Conservation (phyloP, 1,140 invertebrate species). For the Scaptomyza hsui region DNA sequence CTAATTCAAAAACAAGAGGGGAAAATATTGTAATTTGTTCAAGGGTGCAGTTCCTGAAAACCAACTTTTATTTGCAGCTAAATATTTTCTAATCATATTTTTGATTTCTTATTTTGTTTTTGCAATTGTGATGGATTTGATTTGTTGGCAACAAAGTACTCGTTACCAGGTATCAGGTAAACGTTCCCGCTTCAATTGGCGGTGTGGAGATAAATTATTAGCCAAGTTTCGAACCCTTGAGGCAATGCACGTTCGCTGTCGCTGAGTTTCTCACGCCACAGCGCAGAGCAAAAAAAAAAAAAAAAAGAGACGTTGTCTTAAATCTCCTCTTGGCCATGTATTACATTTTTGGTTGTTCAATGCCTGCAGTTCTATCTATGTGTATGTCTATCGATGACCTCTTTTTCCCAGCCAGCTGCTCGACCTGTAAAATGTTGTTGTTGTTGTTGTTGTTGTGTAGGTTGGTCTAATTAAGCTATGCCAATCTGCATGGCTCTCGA, state of each 20-base stretch:
- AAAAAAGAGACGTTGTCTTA: conserved; percentile 30
- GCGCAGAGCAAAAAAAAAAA: no score
- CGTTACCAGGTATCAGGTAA: conserved; percentile 32
- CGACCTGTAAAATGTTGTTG: conserved; percentile 47
- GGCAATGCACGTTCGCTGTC: conserved; percentile 71
- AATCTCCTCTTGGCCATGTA: conserved; percentile 51
- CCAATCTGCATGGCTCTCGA: conserved; percentile 58
- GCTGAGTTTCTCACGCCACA: conserved; percentile 58
- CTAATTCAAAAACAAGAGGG: no score
- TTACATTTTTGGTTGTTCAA: conserved; percentile 34
- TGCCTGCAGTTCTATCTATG: conserved; percentile 43
- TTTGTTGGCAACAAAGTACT: no score
- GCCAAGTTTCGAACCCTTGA: conserved; percentile 60
- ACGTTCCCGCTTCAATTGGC: conserved; percentile 45
- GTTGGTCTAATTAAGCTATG: conserved; percentile 72
- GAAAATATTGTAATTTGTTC: no score
- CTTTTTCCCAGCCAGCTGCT: conserved; percentile 44
- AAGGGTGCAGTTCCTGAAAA: no score
- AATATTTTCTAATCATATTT: no score
- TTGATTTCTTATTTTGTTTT: no score
- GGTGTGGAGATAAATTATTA: conserved; percentile 71
- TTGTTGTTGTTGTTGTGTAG: conserved; percentile 59
- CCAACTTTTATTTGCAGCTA: no score
- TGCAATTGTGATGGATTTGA: no score
- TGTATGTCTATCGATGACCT: conserved; percentile 68